Conservation (phyloP, 2,797 vertebrate genomes). For the Australoheros facetus region DNA sequence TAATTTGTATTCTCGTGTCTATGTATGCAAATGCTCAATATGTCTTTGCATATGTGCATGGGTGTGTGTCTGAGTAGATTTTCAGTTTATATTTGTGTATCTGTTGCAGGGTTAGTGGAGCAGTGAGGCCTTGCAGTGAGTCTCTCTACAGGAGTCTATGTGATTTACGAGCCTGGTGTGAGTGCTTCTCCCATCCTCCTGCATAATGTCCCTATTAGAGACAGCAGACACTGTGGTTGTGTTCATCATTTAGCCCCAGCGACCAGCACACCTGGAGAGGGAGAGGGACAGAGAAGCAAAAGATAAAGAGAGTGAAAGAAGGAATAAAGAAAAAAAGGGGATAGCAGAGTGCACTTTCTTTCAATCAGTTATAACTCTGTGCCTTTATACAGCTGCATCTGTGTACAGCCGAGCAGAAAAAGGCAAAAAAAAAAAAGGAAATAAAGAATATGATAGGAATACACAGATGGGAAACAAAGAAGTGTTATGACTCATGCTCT, state of each 20-base stretch:
- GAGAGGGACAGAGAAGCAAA: slow-evolving; percentile 9
- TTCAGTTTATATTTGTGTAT: slow-evolving; percentile 25
- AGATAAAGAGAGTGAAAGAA: slow-evolving; percentile 12
- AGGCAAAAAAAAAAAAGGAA: not conserved
- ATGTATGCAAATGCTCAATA: slow-evolving; percentile 3
- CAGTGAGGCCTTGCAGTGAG: slow-evolving; percentile 58
- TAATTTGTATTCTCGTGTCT: not conserved
- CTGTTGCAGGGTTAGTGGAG: slow-evolving; percentile 66
- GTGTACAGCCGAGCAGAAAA: slow-evolving; percentile 11
- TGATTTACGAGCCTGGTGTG: slow-evolving; percentile 73
- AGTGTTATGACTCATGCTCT: slow-evolving; percentile 6
- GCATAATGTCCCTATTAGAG: slow-evolving; percentile 80
- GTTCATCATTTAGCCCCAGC: slow-evolving; percentile 71
- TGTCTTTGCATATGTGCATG: slow-evolving; percentile 28
- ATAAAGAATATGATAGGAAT: slow-evolving; percentile 3
- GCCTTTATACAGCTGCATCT: slow-evolving; percentile 40
- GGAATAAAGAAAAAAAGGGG: slow-evolving; percentile 15
- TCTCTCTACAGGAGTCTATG: slow-evolving; percentile 65
- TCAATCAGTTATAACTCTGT: slow-evolving; percentile 51
- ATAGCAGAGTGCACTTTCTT: slow-evolving; percentile 38
- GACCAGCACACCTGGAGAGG: slow-evolving; percentile 61
- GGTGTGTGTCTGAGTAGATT: not conserved
- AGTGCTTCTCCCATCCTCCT: slow-evolving; percentile 68
- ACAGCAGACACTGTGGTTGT: slow-evolving; percentile 70
- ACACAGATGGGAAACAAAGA: not conserved